Evolutionary conservation across 2,888 invertebrate species (phyloP), one percentile per base, ranked within the genome.

Genomic region (Smittia aterrima): DNA sequence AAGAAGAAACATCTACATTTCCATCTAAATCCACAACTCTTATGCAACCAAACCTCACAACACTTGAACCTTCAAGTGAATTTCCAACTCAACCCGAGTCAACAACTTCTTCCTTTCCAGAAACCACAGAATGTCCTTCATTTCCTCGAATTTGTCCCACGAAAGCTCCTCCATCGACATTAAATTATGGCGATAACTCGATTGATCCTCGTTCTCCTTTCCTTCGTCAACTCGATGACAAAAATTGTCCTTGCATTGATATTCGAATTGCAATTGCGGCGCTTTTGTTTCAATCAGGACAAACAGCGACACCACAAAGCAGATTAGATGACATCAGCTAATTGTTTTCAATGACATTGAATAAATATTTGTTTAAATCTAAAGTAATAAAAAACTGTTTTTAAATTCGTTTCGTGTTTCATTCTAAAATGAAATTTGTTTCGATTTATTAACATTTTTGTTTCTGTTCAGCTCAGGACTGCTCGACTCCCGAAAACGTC

Each of bases 401-500:
- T 32, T 9, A 32, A 3, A 32, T 32, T 47, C n/a, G 47, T 3
- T n/a, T 47, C n/a, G 47, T 47, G 16, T n/a, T 16, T 47, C n/a
- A 47, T 47, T 47, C 11, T 47, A 6, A 47, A 47, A 47, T 47
- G 11, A 47, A 47, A 11, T 13, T n/a, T n/a, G 11, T 3, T 38
- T 47, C 16, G 47, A 11, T n/a, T 47, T 47, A 7, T 7, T 38
- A 38, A 47, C 47, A 47, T 6, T 25, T 25, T 66, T 27, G 18
- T 66, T 66, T 27, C n/a, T 9, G 20, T 71, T 18, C 77, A 82
- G 82, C 79, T 58, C 78, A 80, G 76, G 77, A 75, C 64, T 90
- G 89, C 78, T 78, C 78, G 13, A 87, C 87, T 53, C 86, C 87
- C 1, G 79, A 82, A 18, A 81, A 82, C 22, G 81, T 82, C 74